These are phyloP conservation scores for Acanthaster planci DNA, from an alignment of 35 echinoderm and acorn worm genomes.

Conservation along the genomic window DNA sequence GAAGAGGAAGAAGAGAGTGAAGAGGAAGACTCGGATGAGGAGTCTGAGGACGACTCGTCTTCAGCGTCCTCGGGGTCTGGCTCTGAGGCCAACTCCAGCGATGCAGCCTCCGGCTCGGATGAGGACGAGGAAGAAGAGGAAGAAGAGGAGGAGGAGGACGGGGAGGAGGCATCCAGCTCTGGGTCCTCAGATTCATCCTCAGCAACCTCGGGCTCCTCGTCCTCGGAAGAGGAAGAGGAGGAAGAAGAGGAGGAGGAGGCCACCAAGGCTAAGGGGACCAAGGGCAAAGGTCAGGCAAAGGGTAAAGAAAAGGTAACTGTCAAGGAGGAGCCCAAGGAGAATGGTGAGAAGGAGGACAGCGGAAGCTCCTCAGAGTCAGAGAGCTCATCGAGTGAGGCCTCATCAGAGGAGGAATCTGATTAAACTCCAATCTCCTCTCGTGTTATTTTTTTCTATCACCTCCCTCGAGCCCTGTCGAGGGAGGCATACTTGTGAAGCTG, in stretches of 20 bases:
- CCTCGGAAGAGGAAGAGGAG: conserved; percentile 1
- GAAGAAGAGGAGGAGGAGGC: not conserved
- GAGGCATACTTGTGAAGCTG: too few relatives aligned
- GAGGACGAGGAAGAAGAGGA: conserved; percentile 7
- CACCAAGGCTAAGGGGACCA: not conserved
- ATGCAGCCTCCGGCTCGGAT: not conserved
- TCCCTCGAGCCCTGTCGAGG: too few relatives aligned
- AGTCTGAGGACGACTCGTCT: conserved; percentile 25
- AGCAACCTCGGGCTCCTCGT: not conserved
- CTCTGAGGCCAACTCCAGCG: conserved; percentile 25
- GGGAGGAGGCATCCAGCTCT: not conserved
- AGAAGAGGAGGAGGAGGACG: conserved; percentile 1
- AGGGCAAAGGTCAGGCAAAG: conserved; percentile 7
- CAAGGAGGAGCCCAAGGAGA: conserved; percentile 18
- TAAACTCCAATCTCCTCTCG: not conserved
- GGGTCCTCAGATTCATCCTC: conserved; percentile 9
- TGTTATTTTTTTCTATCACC: too few relatives aligned
- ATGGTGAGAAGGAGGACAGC: conserved; percentile 8
- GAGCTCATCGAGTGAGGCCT: conserved; percentile 13
- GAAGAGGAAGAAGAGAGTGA: not conserved
- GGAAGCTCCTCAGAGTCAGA: not conserved
- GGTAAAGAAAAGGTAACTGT: not conserved
- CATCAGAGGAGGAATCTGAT: not conserved
- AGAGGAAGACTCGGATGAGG: conserved; percentile 26
- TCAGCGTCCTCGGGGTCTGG: conserved; percentile 26